Percentiles rank a stretch among this genome's conserved stretches.
Evolutionary conservation across 2,888 invertebrate species (phyloP).

Genomic region (Aspidapion aeneum): DNA sequence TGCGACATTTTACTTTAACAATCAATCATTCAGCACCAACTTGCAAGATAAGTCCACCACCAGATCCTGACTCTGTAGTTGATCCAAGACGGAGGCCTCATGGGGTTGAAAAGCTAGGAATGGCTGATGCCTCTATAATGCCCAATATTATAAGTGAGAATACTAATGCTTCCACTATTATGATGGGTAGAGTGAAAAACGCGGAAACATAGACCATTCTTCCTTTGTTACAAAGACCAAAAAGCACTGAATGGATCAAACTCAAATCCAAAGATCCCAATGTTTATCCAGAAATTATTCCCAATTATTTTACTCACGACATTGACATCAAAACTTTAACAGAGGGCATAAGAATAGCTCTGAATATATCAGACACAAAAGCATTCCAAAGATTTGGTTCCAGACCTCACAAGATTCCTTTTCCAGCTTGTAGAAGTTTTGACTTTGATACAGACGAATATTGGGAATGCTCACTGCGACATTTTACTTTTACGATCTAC

Average conservation of each 20-base stretch:
- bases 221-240: slow-evolving; percentile 77
- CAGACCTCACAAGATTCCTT: slow-evolving; percentile 70
- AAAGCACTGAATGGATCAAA: slow-evolving; percentile 83
- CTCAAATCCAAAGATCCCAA: slow-evolving; percentile 77
- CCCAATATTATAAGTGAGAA: slow-evolving; percentile 86
- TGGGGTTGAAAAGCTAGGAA: slow-evolving; percentile 72
- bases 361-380: slow-evolving; percentile 73
- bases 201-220: slow-evolving; percentile 83
- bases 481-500: slow-evolving; percentile 78
- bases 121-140: slow-evolving; percentile 86
- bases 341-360: slow-evolving; percentile 81
- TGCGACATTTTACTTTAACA: slow-evolving; percentile 74
- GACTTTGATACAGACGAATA: slow-evolving; percentile 75
- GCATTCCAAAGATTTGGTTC: slow-evolving; percentile 82
- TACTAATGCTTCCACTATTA: slow-evolving; percentile 84
- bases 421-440: slow-evolving; percentile 78
- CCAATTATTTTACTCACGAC: slow-evolving; percentile 87
- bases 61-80: slow-evolving; percentile 74
- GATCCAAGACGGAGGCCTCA: slow-evolving; percentile 74
- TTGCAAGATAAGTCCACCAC: slow-evolving; percentile 80
- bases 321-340: slow-evolving; percentile 75
- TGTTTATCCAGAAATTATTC: slow-evolving; percentile 81
- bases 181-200: too few species aligned
- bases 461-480: slow-evolving; percentile 82
- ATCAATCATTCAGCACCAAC: slow-evolving; percentile 86